Evolutionary conservation across 2,113 vertebrate genomes (phyloP), one percentile per base, ranked within the genome.

Genomic region (Trichomycterus rosablanca): DNA sequence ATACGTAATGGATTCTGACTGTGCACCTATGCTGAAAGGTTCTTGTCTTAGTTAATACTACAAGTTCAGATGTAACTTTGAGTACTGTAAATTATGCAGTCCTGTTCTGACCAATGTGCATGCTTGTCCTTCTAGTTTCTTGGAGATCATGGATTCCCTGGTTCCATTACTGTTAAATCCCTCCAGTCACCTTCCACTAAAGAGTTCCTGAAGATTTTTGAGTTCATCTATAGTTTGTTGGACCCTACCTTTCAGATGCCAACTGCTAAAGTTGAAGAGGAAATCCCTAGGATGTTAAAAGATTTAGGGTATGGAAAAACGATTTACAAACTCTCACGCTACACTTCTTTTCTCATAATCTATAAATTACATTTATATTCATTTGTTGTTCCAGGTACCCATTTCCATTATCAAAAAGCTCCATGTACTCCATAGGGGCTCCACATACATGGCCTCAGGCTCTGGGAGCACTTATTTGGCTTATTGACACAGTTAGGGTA

Each of bases 381-480:
- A 40, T n/a, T n/a, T 40, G 2, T 52, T 12, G 1, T 15, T 43
- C 12, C 59, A 98, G 95, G 75, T 98, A 97, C 74, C 93, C 93
- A 4, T 98, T 97, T 81, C 70, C 87, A 24, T 78, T 98, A 59
- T 95, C 95, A 9, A 98, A 98, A 83, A 91, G 88, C 59, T 97
- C 95, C 26, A 93, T 98, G 91, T 98, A 93, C 72, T 97, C 94
- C 0, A 93, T 99, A 14, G 96, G 95, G 48, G 96, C 94, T 20
- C 96, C 95, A 14, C 95, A 99, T 59, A 98, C 92, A 0, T 98
- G 94, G 94, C 96, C 94, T 65, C 95, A 93, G 83, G 92, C 93
- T 4, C 89, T 98, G 55, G 87, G 89, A 35, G 89, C 94, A 67
- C 86, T 98, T 58, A 76, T 93, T 71, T 99, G 95, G 96, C 79